A percentile compares a stretch with the other conserved stretches of the same genome.
Conservation (phyloP, 2,797 vertebrate species). For the Cyclopterus lumpus region DNA sequence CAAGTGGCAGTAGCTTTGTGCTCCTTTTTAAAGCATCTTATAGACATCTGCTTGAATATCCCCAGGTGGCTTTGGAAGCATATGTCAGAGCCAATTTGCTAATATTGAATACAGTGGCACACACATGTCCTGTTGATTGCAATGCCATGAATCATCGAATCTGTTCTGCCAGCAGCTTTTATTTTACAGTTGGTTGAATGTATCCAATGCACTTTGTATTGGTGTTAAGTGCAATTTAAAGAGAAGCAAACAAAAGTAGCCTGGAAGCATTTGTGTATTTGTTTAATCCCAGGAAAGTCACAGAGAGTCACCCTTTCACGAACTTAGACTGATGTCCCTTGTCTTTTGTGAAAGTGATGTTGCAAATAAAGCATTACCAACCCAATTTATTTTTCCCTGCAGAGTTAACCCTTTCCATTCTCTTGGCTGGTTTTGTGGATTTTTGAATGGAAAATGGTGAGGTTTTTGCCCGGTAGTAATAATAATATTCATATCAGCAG, state of each 20-base stretch:
- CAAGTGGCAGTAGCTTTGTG: conserved; percentile 66
- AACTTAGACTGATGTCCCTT: conserved; percentile 18
- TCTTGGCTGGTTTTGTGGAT: conserved; percentile 22
- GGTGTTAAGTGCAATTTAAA: conserved; percentile 15
- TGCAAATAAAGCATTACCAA: conserved; percentile 33
- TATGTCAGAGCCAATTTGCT: conserved; percentile 44
- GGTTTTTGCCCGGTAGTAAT: conserved; percentile 52
- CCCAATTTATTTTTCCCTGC: conserved; percentile 3
- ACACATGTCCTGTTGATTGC: conserved; percentile 36
- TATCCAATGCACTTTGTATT: background rate
- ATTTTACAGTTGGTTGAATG: conserved; percentile 8
- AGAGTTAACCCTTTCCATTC: conserved; percentile 51
- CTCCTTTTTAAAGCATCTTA: conserved; percentile 34
- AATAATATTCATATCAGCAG: conserved; percentile 76
- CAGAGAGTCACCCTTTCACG: conserved; percentile 20
- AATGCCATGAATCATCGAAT: conserved; percentile 23
- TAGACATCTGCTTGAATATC: conserved; percentile 49
- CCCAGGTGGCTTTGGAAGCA: conserved; percentile 53
- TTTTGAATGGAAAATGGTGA: conserved; percentile 57
- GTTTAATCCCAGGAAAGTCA: conserved; percentile 16
- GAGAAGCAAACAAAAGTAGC: background rate
- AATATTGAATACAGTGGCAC: conserved; percentile 28
- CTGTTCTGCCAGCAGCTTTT: conserved; percentile 20
- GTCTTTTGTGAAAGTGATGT: conserved; percentile 41
- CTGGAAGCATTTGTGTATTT: conserved; percentile 24